Evolutionary conservation across 2,888 invertebrate species (phyloP).

Genomic region (Alentia gelatinosa): DNA sequence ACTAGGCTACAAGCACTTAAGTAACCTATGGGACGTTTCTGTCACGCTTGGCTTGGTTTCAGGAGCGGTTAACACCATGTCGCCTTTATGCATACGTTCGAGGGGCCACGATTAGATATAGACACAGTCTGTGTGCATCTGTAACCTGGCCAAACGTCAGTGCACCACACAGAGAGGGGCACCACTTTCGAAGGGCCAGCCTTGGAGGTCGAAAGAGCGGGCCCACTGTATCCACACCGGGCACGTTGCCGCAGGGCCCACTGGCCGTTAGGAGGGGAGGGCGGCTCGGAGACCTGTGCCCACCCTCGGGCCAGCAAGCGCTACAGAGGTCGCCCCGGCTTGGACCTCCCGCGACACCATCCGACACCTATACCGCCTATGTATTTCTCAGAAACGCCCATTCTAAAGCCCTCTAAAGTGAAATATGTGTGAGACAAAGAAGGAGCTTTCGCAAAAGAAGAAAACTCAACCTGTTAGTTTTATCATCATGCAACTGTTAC

Average conservation of each 20-base stretch:
- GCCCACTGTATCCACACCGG: background rate
- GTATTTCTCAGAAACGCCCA: too few relatives aligned
- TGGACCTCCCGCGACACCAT: background rate
- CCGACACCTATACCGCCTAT: too few relatives aligned
- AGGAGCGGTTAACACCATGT: constrained; percentile 14
- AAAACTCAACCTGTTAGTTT: too few relatives aligned
- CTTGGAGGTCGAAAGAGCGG: background rate
- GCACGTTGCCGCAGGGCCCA: background rate
- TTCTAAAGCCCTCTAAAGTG: too few relatives aligned
- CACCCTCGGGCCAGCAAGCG: background rate
- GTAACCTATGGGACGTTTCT: background rate
- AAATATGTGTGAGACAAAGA: too few relatives aligned
- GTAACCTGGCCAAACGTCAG: background rate
- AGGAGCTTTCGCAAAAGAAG: too few relatives aligned
- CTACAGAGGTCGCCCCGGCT: background rate
- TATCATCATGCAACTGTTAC: too few relatives aligned
- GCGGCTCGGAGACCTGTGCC: background rate
- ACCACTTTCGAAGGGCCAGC: background rate
- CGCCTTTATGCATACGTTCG: background rate
- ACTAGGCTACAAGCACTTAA: background rate
- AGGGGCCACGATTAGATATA: background rate
- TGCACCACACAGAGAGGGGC: background rate
- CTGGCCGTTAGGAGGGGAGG: background rate
- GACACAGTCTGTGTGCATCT: background rate
- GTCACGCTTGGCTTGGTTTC: constrained; percentile 37